phyloP scores from a whole-genome alignment of 2,888 invertebrate genomes.

The Orthosia incerta region DNA sequence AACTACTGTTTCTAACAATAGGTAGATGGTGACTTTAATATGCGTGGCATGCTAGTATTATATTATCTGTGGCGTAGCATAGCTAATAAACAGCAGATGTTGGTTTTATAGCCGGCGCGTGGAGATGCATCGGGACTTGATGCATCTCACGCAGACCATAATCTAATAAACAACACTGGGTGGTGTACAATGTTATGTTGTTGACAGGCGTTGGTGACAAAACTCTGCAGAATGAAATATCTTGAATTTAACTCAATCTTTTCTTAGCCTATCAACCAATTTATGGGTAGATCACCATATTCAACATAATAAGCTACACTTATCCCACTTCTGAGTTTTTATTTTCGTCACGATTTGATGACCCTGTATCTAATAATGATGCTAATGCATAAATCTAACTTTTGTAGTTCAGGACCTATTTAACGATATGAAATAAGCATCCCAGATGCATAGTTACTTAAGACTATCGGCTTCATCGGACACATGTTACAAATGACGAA shows the following conservation, averaged over 20 bases:
- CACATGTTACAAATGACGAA: slow-evolving; percentile 41
- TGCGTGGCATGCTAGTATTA: too few species aligned
- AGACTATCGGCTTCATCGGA: not conserved
- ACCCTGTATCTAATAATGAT: not conserved
- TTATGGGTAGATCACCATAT: too few species aligned
- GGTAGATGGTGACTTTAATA: slow-evolving; percentile 36
- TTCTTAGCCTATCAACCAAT: not conserved
- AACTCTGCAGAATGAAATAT: not conserved
- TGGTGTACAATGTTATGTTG: not conserved
- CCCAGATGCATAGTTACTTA: slow-evolving; percentile 6
- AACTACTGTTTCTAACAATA: slow-evolving; percentile 32
- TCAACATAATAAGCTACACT: too few species aligned
- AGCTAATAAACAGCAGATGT: slow-evolving; percentile 35
- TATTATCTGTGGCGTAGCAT: too few species aligned
- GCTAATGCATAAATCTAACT: not conserved
- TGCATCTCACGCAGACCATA: slow-evolving; percentile 4
- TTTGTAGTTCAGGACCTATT: not conserved
- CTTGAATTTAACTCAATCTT: not conserved
- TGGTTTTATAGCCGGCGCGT: slow-evolving; percentile 26
- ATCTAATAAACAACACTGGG: not conserved
- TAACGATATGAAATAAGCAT: not conserved
- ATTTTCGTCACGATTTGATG: not conserved
- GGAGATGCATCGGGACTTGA: slow-evolving; percentile 27
- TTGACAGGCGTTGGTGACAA: not conserved
- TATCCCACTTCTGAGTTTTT: too few species aligned